A percentile compares a stretch with the other conserved stretches of the same genome.
Conservation (phyloP, 1,140 invertebrate species). For the Leguminivora glycinivorella region DNA sequence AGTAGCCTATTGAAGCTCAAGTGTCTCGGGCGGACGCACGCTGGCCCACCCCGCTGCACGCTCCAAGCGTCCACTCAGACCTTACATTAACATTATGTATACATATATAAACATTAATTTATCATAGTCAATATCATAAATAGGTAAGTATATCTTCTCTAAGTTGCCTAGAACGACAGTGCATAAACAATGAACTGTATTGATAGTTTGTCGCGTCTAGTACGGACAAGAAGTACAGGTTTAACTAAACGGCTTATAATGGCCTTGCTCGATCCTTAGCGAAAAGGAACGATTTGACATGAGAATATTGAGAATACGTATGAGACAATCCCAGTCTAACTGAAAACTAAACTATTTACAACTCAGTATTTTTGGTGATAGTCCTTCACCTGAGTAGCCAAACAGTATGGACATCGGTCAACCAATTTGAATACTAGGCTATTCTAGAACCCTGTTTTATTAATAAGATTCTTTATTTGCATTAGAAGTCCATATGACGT, state of each 20-base stretch:
- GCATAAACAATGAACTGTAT: slow-evolving; percentile 24
- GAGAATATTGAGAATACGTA: neutral
- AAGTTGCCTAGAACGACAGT: slow-evolving; percentile 26
- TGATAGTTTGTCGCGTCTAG: neutral
- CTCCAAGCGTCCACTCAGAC: no score
- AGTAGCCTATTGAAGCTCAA: no score
- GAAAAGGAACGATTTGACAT: neutral
- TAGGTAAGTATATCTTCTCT: slow-evolving; percentile 21
- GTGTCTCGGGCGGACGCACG: no score
- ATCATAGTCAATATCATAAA: slow-evolving; percentile 19
- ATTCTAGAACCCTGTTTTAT: no score
- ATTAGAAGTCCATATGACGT: no score
- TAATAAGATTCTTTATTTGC: no score
- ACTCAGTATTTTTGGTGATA: no score
- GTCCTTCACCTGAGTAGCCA: no score
- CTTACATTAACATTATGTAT: slow-evolving; percentile 28
- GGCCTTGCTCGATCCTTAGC: neutral
- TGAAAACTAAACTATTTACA: neutral
- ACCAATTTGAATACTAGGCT: no score
- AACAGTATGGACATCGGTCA: no score
- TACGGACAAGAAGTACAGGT: neutral
- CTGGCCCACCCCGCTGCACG: no score
- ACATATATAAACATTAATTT: slow-evolving; percentile 28
- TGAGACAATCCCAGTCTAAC: neutral
- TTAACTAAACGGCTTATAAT: neutral